Evolutionary conservation across 2,888 invertebrate genomes (phyloP), one percentile per base, ranked within the genome.

Genomic region (Ophion ventricosus): DNA sequence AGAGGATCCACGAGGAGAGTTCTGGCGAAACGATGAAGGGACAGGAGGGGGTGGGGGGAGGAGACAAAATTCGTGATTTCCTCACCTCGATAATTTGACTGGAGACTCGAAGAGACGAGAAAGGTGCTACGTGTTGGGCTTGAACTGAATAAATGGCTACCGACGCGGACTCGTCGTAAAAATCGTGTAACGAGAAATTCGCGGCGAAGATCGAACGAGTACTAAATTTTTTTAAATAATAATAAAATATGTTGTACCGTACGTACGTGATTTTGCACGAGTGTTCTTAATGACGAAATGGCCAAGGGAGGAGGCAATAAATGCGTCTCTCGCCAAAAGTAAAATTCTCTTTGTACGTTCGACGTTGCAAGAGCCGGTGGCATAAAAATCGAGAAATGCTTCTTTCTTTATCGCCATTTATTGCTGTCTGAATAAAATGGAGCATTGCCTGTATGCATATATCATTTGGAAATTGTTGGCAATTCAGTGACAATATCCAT

Each of bases 251-350:
- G 14, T 49, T 49, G 49, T 49, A 49, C 14, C 49, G 49, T 49
- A 49, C 3, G 49, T 49, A 17, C 49, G 49, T 49, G 17, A 49
- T 49, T 49, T 49, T 11, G 14, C 26, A 1, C 66, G n/a, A 7
- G 14, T 23, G 26, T 43, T 25, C 43, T 77, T 43, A 43, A 23
- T n/a, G 43, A 49, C 25, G 5, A 77, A 57, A 77, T 35, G 23
- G 20, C 56, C 7, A 54, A 57, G 64, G 73, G 81, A 57, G 26
- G 67, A 72, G 23, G 25, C 17, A 87, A 88, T 87, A 89, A 88
- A 86, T 85, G 83, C 88, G 85, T 87, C 83, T 87, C 87, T 75
- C 83, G 87, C 86, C 84, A 87, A 89, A 89, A 89, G 90, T 90
- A 88, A 90, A 90, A 90, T 88, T 79, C 64, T 75, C 35, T 35